phyloP scores from a whole-genome alignment of 1,140 invertebrate genomes.

The Lordiphosa mommai region DNA sequence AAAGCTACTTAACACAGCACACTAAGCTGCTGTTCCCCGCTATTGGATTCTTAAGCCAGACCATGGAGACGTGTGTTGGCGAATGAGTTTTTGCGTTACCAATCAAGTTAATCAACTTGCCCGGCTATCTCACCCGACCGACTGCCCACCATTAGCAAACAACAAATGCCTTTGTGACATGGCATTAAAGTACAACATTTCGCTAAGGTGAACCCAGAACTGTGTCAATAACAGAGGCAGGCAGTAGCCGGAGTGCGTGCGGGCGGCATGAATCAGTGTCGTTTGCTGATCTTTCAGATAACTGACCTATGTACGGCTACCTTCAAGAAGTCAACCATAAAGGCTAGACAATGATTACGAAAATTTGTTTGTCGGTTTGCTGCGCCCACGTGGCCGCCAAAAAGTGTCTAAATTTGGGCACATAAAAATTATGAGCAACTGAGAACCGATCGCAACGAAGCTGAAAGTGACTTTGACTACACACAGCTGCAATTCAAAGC shows the following conservation, averaged over 20 bases:
- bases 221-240: constrained; percentile 66
- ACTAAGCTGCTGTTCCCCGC: constrained; percentile 51
- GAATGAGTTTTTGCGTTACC: constrained; percentile 72
- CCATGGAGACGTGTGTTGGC: constrained; percentile 54
- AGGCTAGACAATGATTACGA: constrained; percentile 44
- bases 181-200: constrained; percentile 38
- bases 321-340: constrained; percentile 51
- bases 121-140: constrained; percentile 36
- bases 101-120: constrained; percentile 77
- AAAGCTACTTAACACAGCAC: constrained; percentile 62
- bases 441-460: constrained; percentile 53
- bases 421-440: constrained; percentile 66
- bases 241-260: constrained; percentile 15
- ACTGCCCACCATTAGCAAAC: constrained; percentile 60
- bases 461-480: constrained; percentile 76
- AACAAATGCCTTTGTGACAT: constrained; percentile 60
- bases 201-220: constrained; percentile 33
- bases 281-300: constrained; percentile 36
- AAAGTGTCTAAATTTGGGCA: constrained; percentile 67
- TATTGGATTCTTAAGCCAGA: constrained; percentile 44
- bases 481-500: constrained; percentile 30
- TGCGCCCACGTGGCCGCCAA: constrained; percentile 55
- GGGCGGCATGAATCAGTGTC: constrained; percentile 60
- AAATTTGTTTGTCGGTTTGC: constrained; percentile 39
- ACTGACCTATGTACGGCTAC: constrained; percentile 58